Conservation (phyloP, 2,113 vertebrate species). For the Seriola dumerili region DNA sequence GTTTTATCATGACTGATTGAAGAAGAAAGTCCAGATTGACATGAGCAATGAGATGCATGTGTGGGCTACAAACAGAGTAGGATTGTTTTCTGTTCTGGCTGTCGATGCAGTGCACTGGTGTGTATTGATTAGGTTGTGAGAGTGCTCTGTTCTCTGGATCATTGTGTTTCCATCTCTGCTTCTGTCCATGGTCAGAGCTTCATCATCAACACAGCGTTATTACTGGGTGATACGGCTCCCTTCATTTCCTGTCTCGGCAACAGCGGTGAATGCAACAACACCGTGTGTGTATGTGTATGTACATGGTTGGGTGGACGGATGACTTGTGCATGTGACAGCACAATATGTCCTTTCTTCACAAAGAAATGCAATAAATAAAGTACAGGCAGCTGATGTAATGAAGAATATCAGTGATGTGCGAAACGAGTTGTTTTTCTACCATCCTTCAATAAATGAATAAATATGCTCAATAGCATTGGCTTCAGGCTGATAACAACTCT, state of each 20-base stretch:
- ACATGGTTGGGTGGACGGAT: constrained; percentile 7
- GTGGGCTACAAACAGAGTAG: constrained; percentile 63
- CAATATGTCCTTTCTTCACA: constrained; percentile 49
- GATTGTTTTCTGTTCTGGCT: constrained; percentile 56
- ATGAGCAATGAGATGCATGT: constrained; percentile 40
- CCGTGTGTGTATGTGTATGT: constrained; percentile 1
- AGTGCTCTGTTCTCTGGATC: constrained; percentile 63
- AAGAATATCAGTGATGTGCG: constrained; percentile 11
- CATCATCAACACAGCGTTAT: constrained; percentile 70
- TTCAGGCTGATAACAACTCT: not conserved
- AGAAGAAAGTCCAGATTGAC: constrained; percentile 49
- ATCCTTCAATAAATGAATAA: constrained; percentile 15
- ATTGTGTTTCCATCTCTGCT: constrained; percentile 65
- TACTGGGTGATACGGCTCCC: constrained; percentile 68
- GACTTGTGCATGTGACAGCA: constrained; percentile 35
- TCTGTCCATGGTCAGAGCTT: constrained; percentile 57
- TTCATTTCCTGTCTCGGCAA: constrained; percentile 78
- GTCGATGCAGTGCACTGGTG: constrained; percentile 44
- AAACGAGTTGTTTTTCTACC: constrained; percentile 16
- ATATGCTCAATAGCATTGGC: not conserved
- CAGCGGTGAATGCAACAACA: constrained; percentile 52
- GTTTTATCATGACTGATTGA: constrained; percentile 26
- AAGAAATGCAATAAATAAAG: constrained; percentile 58
- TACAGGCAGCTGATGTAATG: constrained; percentile 33
- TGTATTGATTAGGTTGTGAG: constrained; percentile 66